A percentile compares a stretch with the other conserved stretches of the same genome.
phyloP scores from a whole-genome alignment of 2,797 vertebrate species.

The Tiaroga cobitis region DNA sequence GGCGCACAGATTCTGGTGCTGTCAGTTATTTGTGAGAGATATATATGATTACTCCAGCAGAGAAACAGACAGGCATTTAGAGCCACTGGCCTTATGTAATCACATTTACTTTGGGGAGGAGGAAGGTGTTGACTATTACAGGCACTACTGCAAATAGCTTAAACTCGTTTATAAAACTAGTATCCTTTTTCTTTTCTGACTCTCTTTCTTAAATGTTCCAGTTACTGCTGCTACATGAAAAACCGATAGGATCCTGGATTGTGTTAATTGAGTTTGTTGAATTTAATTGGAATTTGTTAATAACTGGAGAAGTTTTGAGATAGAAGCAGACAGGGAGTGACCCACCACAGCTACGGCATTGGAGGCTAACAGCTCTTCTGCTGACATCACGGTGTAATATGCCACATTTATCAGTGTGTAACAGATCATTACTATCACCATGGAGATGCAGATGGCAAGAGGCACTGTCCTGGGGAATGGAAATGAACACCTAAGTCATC shows the following conservation, averaged over 20 bases:
- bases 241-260: not conserved
- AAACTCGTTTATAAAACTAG: slow-evolving; percentile 32
- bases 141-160: slow-evolving; percentile 47
- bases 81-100: slow-evolving; percentile 57
- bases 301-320: slow-evolving; percentile 1
- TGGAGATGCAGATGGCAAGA: slow-evolving; percentile 94
- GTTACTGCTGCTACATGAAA: not conserved
- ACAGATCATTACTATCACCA: slow-evolving; percentile 89
- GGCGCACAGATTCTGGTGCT: slow-evolving; percentile 13
- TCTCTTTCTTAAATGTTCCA: slow-evolving; percentile 9
- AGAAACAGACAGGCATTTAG: slow-evolving; percentile 51
- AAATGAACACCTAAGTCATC: slow-evolving; percentile 11
- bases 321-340: slow-evolving; percentile 31
- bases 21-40: slow-evolving; percentile 52
- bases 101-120: slow-evolving; percentile 56
- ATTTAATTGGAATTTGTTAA: not conserved
- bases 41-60: slow-evolving; percentile 55
- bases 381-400: slow-evolving; percentile 92
- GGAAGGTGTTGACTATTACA: slow-evolving; percentile 55
- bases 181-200: slow-evolving; percentile 43
- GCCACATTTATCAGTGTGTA: slow-evolving; percentile 94
- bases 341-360: slow-evolving; percentile 93
- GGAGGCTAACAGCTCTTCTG: slow-evolving; percentile 87
- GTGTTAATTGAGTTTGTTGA: not conserved
- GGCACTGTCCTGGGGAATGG: slow-evolving; percentile 85